phyloP scores from a whole-genome alignment of 2,888 invertebrate species.

The Morpho helenor region DNA sequence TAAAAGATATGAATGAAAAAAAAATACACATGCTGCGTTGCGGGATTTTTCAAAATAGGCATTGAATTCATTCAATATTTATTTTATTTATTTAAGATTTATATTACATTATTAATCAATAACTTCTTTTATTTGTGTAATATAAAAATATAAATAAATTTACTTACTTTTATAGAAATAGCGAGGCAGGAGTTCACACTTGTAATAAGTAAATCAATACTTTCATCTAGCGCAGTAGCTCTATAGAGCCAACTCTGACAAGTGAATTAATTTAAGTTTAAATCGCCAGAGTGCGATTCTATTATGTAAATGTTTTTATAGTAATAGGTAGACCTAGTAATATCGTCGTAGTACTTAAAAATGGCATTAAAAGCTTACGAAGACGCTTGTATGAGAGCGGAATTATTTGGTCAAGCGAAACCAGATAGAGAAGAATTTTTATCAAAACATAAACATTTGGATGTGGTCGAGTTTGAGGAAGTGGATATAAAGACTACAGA shows the following conservation, averaged over 20 bases:
- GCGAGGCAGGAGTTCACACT: no score
- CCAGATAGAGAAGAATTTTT: constrained; percentile 84
- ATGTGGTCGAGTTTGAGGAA: constrained; percentile 76
- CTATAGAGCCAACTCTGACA: constrained; percentile 10
- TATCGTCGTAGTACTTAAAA: constrained; percentile 13
- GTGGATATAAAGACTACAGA: constrained; percentile 67
- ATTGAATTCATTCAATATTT: no score
- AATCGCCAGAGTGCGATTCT: neutral
- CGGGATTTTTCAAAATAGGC: no score
- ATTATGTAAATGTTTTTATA: constrained; percentile 2
- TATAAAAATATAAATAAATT: no score
- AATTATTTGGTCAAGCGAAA: constrained; percentile 84
- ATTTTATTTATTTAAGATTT: no score
- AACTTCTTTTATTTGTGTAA: no score
- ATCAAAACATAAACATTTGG: constrained; percentile 74
- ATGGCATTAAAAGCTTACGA: constrained; percentile 85
- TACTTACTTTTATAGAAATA: no score
- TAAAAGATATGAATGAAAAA: no score
- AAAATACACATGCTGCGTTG: no score
- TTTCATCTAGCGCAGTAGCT: constrained; percentile 21
- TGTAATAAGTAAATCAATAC: constrained; percentile 29
- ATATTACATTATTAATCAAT: no score
- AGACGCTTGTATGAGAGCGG: constrained; percentile 88
- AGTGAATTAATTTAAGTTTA: constrained; percentile 12
- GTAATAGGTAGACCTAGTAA: neutral